Evolutionary conservation across 2,113 vertebrate genomes (phyloP).

Genomic region (Corythornis vintsioides): DNA sequence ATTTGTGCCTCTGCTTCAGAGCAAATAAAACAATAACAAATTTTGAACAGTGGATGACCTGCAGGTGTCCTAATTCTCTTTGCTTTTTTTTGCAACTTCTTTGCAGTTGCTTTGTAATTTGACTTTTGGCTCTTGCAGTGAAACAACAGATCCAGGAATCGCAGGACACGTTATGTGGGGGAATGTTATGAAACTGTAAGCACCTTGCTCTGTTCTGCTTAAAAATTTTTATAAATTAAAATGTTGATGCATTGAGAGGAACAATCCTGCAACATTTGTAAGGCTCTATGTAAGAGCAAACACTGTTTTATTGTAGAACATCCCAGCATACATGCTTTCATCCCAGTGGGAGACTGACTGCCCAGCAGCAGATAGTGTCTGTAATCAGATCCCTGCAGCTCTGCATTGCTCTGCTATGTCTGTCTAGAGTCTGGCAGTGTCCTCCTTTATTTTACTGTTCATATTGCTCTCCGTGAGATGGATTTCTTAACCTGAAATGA

Average conservation of each 20-base stretch:
- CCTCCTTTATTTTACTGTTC: conserved; percentile 1
- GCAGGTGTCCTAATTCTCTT: background rate
- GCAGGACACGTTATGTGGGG: background rate
- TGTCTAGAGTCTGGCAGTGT: background rate
- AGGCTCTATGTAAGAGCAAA: background rate
- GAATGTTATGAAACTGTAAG: background rate
- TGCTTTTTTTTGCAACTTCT: too few species aligned
- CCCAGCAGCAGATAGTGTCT: background rate
- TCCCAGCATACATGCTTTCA: background rate
- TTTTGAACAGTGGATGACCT: background rate
- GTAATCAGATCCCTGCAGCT: background rate
- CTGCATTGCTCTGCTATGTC: background rate
- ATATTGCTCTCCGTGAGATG: background rate
- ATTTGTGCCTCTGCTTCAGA: conserved; percentile 11
- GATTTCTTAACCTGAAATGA: background rate
- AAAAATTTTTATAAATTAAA: background rate
- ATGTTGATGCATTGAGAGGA: background rate
- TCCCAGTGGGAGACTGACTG: background rate
- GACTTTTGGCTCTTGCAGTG: background rate
- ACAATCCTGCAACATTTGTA: background rate
- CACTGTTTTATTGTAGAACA: background rate
- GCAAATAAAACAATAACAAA: background rate
- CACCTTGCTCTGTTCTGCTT: background rate
- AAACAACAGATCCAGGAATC: background rate
- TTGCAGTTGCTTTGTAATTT: background rate